Base-by-base conservation (phyloP, 2,113 vertebrate species). In the Leuciscus idus region DNA sequence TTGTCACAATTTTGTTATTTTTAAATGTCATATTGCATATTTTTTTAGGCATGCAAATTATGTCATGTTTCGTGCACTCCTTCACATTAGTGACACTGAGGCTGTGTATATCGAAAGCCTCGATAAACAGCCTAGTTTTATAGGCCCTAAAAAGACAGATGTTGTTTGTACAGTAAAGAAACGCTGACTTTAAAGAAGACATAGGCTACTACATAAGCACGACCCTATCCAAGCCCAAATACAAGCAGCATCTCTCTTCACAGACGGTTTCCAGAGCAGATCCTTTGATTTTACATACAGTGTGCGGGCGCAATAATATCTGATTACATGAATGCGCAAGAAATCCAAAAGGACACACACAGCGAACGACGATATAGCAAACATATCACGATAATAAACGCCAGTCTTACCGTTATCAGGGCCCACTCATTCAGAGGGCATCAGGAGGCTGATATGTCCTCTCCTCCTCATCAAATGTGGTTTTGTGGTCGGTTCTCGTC, bases 331-430 rank as follows among this genome's bases (percentile, higher is more conserved):
- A 75, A 75, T 86, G 79, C 78, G 78, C 80, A 62, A 75, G 26
- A 43, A 9, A 43, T 43, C 52, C 55, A 9, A 21, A 50, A 46
- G 12, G 30, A 33, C 61, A n/a, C 23, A 33, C 61, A n/a, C 23
- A 66, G 23, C 36, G 39, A 39, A 82, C 15, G n/a, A 66, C n/a
- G 33, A 80, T 26, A 33, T 68, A 11, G 36, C 15, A 48, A 68
- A 82, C 17, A 46, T 12, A 52, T 57, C 50, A 74, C 23, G 12
- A 26, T 30, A 0, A 39, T 23, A 59, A n/a, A 30, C 68, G 73
- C 4, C 19, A 30, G 13, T 19, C 30, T 76, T 80, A 76, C 68
- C 39, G 30, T 12, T 55, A 70, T 92, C 89, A 90, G 92, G 88
- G 91, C 91, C 19, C 64, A 39, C 46, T 52, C 81, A 73, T 73